phyloP scores from a whole-genome alignment of 2,113 vertebrate species.

The Scytalopus superciliaris region DNA sequence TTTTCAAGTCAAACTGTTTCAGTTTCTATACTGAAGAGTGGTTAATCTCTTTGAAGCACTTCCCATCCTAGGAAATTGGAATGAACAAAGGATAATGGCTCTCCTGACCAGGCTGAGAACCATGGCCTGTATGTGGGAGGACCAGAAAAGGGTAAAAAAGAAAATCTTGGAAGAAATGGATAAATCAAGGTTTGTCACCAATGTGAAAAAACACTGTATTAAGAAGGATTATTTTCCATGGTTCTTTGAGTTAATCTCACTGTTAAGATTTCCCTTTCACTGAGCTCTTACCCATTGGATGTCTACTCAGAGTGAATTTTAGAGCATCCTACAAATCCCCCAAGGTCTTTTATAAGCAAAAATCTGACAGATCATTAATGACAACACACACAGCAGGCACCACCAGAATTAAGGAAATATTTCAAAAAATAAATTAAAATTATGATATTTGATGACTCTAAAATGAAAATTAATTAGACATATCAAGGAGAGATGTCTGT shows the following conservation, averaged over 20 bases:
- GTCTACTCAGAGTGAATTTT: not conserved
- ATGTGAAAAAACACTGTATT: not conserved
- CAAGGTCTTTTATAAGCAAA: not conserved
- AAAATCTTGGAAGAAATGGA: not conserved
- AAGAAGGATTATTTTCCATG: not conserved
- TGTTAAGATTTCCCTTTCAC: not conserved
- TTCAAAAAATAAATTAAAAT: not conserved
- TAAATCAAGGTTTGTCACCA: not conserved
- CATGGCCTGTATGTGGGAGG: not conserved
- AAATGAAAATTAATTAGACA: not conserved
- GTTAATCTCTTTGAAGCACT: not conserved
- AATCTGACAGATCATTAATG: not conserved
- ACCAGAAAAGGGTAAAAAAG: not conserved
- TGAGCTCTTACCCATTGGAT: not conserved
- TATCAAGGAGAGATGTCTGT: not conserved
- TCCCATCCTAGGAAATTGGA: not conserved
- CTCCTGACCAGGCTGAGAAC: not conserved
- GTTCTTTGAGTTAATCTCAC: not conserved
- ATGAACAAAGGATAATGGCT: not conserved
- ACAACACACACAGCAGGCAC: not conserved
- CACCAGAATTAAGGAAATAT: constrained; percentile 5
- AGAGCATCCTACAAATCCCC: not conserved
- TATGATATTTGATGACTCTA: not conserved
- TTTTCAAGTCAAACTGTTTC: not conserved
- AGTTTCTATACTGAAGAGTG: not conserved